Evolutionary conservation across 2,113 vertebrate genomes (phyloP).

Genomic region (Gopherus evgoodei): DNA sequence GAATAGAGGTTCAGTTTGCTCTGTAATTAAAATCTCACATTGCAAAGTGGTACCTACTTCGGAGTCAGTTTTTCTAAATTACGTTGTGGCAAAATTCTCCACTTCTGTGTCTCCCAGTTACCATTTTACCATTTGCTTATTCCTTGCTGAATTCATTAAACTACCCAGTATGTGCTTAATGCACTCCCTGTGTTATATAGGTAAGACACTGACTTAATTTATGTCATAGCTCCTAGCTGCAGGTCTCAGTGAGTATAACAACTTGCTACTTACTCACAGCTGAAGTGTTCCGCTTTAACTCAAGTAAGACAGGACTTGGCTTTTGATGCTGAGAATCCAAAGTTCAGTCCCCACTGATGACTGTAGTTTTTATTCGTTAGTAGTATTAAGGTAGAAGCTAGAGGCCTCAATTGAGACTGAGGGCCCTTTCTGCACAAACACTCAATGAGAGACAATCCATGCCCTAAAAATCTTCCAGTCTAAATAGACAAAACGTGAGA

Average conservation of each 20-base stretch:
- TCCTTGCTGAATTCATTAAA: constrained; percentile 3
- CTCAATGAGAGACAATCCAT: background rate
- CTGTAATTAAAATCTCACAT: constrained; percentile 66
- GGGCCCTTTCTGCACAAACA: background rate
- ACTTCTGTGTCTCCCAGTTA: background rate
- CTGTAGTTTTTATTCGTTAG: background rate
- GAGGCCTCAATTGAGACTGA: background rate
- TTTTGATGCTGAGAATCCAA: background rate
- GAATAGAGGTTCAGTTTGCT: constrained; percentile 63
- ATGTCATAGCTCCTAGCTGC: background rate
- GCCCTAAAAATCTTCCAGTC: background rate
- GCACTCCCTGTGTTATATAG: background rate
- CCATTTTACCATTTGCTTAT: constrained; percentile 22
- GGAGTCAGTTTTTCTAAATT: constrained; percentile 52
- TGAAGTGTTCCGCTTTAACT: background rate
- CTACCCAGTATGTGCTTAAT: background rate
- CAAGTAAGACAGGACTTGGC: background rate
- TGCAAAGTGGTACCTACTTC: constrained; percentile 50
- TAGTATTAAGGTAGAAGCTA: background rate
- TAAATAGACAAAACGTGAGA: background rate
- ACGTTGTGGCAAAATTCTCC: constrained; percentile 21
- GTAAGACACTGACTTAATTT: background rate
- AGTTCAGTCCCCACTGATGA: background rate
- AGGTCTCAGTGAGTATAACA: background rate
- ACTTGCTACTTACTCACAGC: background rate